Evolutionary conservation across 2,113 vertebrate species (phyloP).

Genomic region (Charadrius vociferus): DNA sequence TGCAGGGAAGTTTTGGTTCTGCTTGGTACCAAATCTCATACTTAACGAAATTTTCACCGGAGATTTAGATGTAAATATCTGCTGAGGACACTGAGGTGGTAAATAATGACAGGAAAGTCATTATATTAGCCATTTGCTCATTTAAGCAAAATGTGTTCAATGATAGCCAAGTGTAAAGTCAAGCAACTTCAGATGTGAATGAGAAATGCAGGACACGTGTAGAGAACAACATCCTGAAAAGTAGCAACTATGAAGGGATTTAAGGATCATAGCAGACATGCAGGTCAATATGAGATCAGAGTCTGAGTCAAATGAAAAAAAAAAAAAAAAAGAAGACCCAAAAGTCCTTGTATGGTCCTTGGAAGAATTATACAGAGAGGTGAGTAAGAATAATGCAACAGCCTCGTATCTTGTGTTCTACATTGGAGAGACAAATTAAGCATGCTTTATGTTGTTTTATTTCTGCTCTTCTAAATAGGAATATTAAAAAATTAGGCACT

Average conservation of each 20-base stretch:
- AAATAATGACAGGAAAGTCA: not conserved
- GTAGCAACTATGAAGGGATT: rapidly evolving
- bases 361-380: not conserved
- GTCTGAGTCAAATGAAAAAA: not conserved
- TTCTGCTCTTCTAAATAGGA: not conserved
- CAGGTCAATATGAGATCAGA: not conserved
- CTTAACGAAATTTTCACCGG: not conserved
- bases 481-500: not conserved
- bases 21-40: not conserved
- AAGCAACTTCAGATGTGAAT: not conserved
- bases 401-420: not conserved
- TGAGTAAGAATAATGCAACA: not conserved
- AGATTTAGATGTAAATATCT: not conserved
- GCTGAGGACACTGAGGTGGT: not conserved
- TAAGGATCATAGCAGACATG: not conserved
- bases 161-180: not conserved
- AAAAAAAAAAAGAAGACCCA: not conserved
- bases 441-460: not conserved
- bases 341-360: not conserved
- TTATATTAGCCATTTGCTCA: not conserved
- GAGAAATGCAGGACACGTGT: not conserved
- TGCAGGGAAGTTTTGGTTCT: not conserved
- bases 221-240: not conserved
- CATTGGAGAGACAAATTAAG: not conserved
- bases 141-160: not conserved